Evolutionary conservation across 2,888 invertebrate species (phyloP), one percentile per base, ranked within the genome.

Genomic region (Metalampra italica): DNA sequence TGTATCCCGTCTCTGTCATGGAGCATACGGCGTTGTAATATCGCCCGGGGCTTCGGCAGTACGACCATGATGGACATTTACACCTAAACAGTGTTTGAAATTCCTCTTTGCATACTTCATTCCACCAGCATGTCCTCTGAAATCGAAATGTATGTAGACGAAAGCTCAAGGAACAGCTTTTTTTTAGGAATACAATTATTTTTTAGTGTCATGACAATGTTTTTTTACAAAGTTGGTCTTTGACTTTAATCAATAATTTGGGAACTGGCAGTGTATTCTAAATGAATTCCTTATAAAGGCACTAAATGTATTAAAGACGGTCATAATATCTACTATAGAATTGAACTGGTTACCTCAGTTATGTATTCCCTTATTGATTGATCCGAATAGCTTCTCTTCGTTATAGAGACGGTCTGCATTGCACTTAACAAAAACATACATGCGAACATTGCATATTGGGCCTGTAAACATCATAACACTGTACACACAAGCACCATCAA

Each of bases 41-140:
- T 53, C 94, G 91, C 29, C 97, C 97, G 4, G 96, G 96, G 60
- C 93, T 96, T 61, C 96, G 91, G 83, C 97, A 97, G 76, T 93
- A 97, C 0, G 96, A 96, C 94, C 95, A 96, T 54, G 94, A 92
- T 0, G 97, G 97, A 68, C 97, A 97, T 70, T 94, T 94, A 84
- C 97, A 97, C 52, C 95, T 92, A 79, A 97, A 97, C 61, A 94
- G 91, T 59, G 92, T 94, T 81, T 96, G 96, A 72, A 97, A 97
- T 80, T 97, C 97, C 75, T 96, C 96, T 74, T 97, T 97, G 87
- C 97, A 97, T 13, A 96, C 93, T 89, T 97, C 97, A 78, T 96
- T 97, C 95, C 96, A 96, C 96, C 96, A 97, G 79, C 97, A 97
- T 45, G 95, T 96, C 75, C 97, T 92, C 97, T 96, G 77, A 45